Evolutionary conservation across 2,888 invertebrate species (phyloP).

Genomic region (Neoaliturus tenellus): DNA sequence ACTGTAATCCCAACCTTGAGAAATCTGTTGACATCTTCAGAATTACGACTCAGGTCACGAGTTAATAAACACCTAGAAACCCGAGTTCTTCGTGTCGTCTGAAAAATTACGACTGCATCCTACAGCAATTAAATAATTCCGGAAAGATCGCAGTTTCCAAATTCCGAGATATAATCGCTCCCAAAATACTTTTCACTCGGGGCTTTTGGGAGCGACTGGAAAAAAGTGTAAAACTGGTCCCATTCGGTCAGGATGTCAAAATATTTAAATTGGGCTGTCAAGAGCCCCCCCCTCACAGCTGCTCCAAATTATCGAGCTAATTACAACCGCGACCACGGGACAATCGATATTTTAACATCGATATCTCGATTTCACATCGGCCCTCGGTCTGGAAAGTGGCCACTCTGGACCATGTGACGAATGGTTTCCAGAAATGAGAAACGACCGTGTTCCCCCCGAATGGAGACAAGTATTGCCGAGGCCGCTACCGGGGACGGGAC

Average conservation of each 20-base stretch:
- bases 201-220: not conserved
- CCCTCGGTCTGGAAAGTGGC: slow-evolving; percentile 3
- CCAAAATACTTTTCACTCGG: not conserved
- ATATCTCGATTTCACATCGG: slow-evolving; percentile 20
- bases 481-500: slow-evolving; percentile 16
- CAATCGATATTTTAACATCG: slow-evolving; percentile 26
- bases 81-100: not conserved
- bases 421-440: slow-evolving; percentile 38
- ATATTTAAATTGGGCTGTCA: slow-evolving; percentile 26
- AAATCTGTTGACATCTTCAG: not conserved
- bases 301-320: not conserved
- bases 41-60: not conserved
- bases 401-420: not conserved
- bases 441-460: not conserved
- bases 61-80: not conserved
- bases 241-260: slow-evolving; percentile 3
- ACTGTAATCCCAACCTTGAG: too few species aligned
- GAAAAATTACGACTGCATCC: not conserved
- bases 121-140: slow-evolving; percentile 12
- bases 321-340: slow-evolving; percentile 2
- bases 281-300: not conserved
- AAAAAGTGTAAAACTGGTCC: slow-evolving; percentile 21
- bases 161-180: slow-evolving; percentile 31
- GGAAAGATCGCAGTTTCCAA: slow-evolving; percentile 17
- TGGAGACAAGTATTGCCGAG: not conserved